Evolutionary conservation across 2,888 invertebrate species (phyloP).

Genomic region (Allolobophora icterica): DNA sequence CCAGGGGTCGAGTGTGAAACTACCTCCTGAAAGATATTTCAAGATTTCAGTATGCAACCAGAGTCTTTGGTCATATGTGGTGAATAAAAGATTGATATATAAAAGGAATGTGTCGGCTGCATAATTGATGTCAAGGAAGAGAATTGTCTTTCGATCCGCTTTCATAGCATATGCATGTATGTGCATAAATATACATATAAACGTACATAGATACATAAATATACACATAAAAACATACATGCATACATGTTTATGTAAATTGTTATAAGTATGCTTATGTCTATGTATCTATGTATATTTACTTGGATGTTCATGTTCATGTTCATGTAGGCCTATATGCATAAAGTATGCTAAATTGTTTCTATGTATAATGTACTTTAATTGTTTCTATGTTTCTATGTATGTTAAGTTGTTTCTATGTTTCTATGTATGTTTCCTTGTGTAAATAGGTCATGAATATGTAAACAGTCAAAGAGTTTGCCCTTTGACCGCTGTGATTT

Average conservation of each 20-base stretch:
- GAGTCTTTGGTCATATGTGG: background rate
- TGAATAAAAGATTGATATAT: too few species aligned
- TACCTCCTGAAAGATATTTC: background rate
- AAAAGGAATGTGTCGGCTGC: background rate
- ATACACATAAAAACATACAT: too few species aligned
- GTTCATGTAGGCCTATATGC: background rate
- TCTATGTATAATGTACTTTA: too few species aligned
- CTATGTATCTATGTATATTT: too few species aligned
- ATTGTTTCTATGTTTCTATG: background rate
- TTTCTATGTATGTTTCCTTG: background rate
- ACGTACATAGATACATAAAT: too few species aligned
- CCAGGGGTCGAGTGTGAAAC: background rate
- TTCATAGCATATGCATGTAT: background rate
- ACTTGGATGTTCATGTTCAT: background rate
- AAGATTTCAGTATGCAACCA: too few species aligned
- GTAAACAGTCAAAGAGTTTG: background rate
- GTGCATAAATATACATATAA: too few species aligned
- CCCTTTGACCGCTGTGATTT: background rate
- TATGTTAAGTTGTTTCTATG: background rate
- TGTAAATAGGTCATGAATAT: constrained; percentile 13
- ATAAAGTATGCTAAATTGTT: background rate
- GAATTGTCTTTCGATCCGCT: background rate
- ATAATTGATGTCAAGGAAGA: too few species aligned
- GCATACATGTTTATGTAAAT: too few species aligned
- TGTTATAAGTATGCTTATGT: too few species aligned